phyloP scores from a whole-genome alignment of 2,888 invertebrate genomes.

The Pandemis heparana region DNA sequence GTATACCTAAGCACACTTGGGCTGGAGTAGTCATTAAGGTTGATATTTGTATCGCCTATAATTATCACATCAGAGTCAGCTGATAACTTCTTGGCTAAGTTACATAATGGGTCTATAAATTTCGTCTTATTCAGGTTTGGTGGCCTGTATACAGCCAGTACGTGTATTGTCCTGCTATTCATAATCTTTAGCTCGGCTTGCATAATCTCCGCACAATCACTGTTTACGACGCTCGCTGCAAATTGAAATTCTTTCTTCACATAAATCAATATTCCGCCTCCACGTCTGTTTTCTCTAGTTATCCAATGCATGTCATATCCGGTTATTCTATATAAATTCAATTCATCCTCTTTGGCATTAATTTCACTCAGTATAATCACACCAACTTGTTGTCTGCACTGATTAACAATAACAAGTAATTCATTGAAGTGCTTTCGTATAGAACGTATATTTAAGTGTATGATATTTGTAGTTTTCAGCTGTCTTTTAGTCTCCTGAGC shows the following conservation, averaged over 20 bases:
- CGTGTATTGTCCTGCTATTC: background rate
- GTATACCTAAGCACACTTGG: background rate
- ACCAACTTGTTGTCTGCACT: background rate
- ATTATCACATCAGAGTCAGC: background rate
- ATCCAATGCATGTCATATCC: slow-evolving; percentile 4
- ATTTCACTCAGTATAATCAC: slow-evolving; percentile 5
- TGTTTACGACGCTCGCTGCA: background rate
- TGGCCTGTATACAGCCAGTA: background rate
- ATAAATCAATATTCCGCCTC: background rate
- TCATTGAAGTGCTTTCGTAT: background rate
- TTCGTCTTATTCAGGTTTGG: background rate
- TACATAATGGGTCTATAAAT: background rate
- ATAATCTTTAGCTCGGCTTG: background rate
- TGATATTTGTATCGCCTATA: background rate
- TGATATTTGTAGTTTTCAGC: slow-evolving; percentile 1
- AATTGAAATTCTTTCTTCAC: no score
- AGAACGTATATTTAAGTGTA: slow-evolving; percentile 18
- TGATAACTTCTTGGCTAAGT: background rate
- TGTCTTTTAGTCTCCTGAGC: background rate
- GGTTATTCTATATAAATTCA: background rate
- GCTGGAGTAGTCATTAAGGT: background rate
- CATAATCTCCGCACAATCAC: background rate
- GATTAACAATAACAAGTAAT: background rate
- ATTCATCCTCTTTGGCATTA: background rate
- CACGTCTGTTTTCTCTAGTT: slow-evolving; percentile 1